These are phyloP conservation scores for Hydriomena furcata DNA, from an alignment of 2,888 invertebrate species.

Conservation along the genomic window DNA sequence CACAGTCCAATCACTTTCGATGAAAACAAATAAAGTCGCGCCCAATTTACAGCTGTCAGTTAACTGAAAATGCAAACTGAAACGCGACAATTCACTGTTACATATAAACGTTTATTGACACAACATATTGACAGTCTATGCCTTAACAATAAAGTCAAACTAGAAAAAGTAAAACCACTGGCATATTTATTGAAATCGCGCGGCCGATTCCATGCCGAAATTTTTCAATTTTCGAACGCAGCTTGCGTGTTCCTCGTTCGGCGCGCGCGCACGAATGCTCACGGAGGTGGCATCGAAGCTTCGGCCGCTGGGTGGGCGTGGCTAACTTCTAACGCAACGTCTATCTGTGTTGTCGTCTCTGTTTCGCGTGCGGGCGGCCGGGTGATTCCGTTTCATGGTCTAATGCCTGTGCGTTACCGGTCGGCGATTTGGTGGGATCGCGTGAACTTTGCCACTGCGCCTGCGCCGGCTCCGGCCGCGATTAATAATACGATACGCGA, in stretches of 20 bases:
- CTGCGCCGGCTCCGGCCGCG: constrained; percentile 54
- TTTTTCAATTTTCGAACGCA: constrained; percentile 51
- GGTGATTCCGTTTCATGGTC: constrained; percentile 54
- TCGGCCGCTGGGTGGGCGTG: constrained; percentile 69
- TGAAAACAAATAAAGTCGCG: constrained; percentile 59
- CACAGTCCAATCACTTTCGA: constrained; percentile 75
- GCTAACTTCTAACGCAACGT: constrained; percentile 78
- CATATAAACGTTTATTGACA: constrained; percentile 45
- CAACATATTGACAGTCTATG: constrained; percentile 40
- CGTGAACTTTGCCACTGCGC: constrained; percentile 79
- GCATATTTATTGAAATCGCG: constrained; percentile 57
- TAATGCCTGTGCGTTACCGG: constrained; percentile 73
- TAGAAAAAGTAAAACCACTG: constrained; percentile 45
- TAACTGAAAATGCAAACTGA: constrained; percentile 75
- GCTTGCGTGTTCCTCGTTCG: constrained; percentile 65
- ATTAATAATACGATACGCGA: constrained; percentile 74
- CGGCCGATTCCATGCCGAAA: constrained; percentile 61
- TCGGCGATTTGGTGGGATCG: constrained; percentile 67
- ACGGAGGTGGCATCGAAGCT: constrained; percentile 73
- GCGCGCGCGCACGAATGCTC: constrained; percentile 81
- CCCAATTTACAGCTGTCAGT: constrained; percentile 54
- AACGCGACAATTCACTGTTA: constrained; percentile 53
- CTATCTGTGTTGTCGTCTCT: constrained; percentile 63
- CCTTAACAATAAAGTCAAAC: constrained; percentile 29
- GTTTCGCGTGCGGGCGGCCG: constrained; percentile 29